Evolutionary conservation across 2,113 vertebrate genomes (phyloP).

Genomic region (Trinectes maculatus): DNA sequence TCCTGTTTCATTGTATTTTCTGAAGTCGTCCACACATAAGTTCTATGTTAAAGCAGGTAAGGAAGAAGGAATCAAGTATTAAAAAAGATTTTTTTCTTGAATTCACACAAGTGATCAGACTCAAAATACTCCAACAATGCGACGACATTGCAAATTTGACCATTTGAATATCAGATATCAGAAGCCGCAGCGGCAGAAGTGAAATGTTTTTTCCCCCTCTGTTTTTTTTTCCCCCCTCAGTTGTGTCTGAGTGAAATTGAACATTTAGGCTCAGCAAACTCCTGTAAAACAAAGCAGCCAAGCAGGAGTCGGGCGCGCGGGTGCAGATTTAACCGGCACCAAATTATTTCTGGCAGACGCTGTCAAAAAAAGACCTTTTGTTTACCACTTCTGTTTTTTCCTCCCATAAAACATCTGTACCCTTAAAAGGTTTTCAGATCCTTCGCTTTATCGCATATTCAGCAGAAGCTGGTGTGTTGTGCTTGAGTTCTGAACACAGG

Average conservation of each 20-base stretch:
- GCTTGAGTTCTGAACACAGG: too few relatives aligned
- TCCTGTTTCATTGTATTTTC: neutral
- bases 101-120: too few relatives aligned
- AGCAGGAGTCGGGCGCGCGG: constrained; percentile 15
- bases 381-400: neutral
- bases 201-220: too few relatives aligned
- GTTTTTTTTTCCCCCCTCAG: too few relatives aligned
- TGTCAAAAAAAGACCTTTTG: neutral
- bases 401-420: constrained; percentile 21
- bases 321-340: constrained; percentile 9
- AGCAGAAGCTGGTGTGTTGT: neutral
- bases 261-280: too few relatives aligned
- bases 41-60: neutral
- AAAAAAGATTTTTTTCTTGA: too few relatives aligned
- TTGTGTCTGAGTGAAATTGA: neutral
- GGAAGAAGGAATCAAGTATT: neutral
- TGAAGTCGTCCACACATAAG: neutral
- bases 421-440: neutral
- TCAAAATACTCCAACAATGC: too few relatives aligned
- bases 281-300: constrained; percentile 4
- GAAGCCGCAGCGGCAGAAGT: neutral
- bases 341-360: constrained; percentile 34
- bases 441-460: neutral
- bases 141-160: too few relatives aligned
- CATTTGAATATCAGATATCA: constrained; percentile 9